These are phyloP conservation scores for Bruchidius siliquastri DNA, from an alignment of 2,888 invertebrate species.

Conservation along the genomic window DNA sequence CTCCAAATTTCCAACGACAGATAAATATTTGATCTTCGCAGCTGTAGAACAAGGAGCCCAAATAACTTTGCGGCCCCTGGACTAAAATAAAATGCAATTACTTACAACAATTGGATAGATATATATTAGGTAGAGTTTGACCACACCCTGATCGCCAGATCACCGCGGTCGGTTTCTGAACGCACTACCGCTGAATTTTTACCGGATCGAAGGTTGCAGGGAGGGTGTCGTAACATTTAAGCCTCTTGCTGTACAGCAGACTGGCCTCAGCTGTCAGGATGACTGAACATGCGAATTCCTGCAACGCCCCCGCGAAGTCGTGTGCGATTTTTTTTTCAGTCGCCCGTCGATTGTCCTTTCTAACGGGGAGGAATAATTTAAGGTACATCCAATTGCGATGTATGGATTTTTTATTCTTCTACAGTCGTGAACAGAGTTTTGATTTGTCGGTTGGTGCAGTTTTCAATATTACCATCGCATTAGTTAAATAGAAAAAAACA, in stretches of 20 bases:
- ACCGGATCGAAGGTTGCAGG: slow-evolving; percentile 9
- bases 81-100: slow-evolving; percentile 11
- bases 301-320: neutral
- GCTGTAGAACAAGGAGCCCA: too few species aligned
- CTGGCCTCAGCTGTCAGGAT: slow-evolving; percentile 13
- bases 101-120: slow-evolving; percentile 12
- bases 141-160: slow-evolving; percentile 8
- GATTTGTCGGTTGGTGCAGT: neutral
- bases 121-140: slow-evolving; percentile 9
- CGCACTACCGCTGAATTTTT: slow-evolving; percentile 12
- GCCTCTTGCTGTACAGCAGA: slow-evolving; percentile 1
- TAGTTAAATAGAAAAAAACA: too few species aligned
- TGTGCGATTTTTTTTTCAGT: neutral
- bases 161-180: slow-evolving; percentile 4
- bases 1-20: too few species aligned
- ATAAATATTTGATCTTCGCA: too few species aligned
- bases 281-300: neutral
- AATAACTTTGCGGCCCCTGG: neutral
- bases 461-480: too few species aligned
- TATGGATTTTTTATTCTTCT: neutral
- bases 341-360: neutral
- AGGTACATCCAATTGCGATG: neutral
- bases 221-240: slow-evolving; percentile 14
- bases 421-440: neutral
- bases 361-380: neutral